phyloP scores from a whole-genome alignment of 2,113 vertebrate species.

The Nansenia antarctica region DNA sequence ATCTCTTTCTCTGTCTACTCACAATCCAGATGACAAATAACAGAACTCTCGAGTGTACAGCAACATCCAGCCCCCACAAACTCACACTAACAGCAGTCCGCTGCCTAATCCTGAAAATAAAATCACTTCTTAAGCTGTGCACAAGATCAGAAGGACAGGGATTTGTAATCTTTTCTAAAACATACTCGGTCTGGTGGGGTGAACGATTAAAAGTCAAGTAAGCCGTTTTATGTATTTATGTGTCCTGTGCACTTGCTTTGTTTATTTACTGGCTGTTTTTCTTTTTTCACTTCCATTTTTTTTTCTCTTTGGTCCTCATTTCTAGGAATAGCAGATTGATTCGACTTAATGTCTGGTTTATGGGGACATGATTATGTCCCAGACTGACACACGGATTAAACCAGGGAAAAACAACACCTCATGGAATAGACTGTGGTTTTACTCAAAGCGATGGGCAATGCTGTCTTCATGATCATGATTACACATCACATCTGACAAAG shows the following conservation, averaged over 20 bases:
- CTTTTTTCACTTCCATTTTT: constrained; percentile 14
- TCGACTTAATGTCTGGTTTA: constrained; percentile 51
- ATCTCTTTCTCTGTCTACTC: constrained; percentile 68
- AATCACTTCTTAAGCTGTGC: constrained; percentile 38
- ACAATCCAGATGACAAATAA: constrained; percentile 33
- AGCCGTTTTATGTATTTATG: constrained; percentile 43
- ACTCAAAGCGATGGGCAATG: constrained; percentile 30
- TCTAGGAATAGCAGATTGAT: constrained; percentile 40
- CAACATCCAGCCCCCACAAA: constrained; percentile 21
- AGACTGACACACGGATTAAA: constrained; percentile 61
- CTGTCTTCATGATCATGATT: constrained; percentile 22
- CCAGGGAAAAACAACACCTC: not conserved
- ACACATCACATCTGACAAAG: constrained; percentile 16
- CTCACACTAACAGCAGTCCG: constrained; percentile 18
- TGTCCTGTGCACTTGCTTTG: constrained; percentile 30
- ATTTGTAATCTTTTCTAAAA: constrained; percentile 55
- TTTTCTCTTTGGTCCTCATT: not conserved
- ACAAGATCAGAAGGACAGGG: constrained; percentile 43
- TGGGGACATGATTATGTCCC: constrained; percentile 51
- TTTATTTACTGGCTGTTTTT: constrained; percentile 36
- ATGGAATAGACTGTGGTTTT: constrained; percentile 5
- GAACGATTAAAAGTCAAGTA: constrained; percentile 44
- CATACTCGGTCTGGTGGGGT: constrained; percentile 29
- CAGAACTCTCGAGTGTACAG: constrained; percentile 25
- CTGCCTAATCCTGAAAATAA: constrained; percentile 60